Evolutionary conservation across 2,888 invertebrate genomes (phyloP), one percentile per base, ranked within the genome.

Genomic region (Tryphoninae sp.): DNA sequence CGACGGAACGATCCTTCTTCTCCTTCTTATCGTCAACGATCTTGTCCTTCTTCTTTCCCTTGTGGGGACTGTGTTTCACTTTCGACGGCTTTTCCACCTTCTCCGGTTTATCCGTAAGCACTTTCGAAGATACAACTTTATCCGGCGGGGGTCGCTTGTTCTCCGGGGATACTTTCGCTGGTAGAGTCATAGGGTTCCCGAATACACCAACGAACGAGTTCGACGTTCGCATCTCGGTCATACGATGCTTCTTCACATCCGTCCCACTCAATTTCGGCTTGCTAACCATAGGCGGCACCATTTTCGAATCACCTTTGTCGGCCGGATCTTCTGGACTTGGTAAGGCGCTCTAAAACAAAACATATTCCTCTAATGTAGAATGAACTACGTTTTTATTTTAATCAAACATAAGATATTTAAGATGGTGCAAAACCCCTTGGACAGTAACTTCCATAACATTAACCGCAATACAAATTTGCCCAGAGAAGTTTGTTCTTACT

Each of bases 171-270:
- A 94, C 93, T 92, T 96, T 96, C 2, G 95, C 93, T 51, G 95
- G 95, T 90, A 96, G 22, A 26, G 82, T 97, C 86, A 97, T 95
- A 0, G 97, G 97, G 23, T 96, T 93, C 0, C 97, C 97, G 93
- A 98, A 98, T 59, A 98, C 92, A 87, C 95, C 96, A 67, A 95
- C 95, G 92, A 97, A 97, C 82, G 95, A 94, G 87, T 94, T 94
- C 40, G 92, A 93, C 7, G 93, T 92, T 90, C 94, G 95, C 23
- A 93, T 93, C 16, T 92, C 92, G 0, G 86, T 73, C 45, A 88
- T 82, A 23, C 90, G 89, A 81, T 91, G 91, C 72, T 89, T 93
- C 84, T 85, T 93, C 85, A 62, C 89, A 80, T 91, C 93, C 86
- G 86, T 90, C 65, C 94, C 94, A 79, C 94, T 94, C 42, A 95